phyloP scores from a whole-genome alignment of 2,113 vertebrate genomes.

The Brienomyrus longianalis region DNA sequence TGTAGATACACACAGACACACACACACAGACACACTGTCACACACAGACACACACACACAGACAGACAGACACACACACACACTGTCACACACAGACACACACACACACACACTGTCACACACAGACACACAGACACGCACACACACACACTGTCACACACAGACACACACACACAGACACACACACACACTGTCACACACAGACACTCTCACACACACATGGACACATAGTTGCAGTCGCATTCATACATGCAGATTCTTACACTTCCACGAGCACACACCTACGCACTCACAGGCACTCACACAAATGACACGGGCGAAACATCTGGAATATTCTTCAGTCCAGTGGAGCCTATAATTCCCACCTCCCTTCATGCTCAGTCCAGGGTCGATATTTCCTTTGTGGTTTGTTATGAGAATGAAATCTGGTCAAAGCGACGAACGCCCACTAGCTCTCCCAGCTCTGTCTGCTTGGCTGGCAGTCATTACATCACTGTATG shows the following conservation, averaged over 20 bases:
- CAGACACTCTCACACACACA: not conserved
- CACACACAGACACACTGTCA: not conserved
- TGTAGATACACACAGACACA: not conserved
- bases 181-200: not conserved
- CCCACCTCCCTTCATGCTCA: not conserved
- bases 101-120: not conserved
- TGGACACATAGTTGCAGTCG: not conserved
- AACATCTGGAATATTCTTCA: not conserved
- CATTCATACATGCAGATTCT: not conserved
- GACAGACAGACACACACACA: no score
- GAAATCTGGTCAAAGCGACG: not conserved
- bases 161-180: not conserved
- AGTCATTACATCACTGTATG: not conserved
- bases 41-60: not conserved
- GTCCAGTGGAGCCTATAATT: not conserved
- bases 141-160: no score
- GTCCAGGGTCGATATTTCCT: not conserved
- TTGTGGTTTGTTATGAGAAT: not conserved
- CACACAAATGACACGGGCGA: not conserved
- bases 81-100: not conserved
- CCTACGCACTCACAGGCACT: not conserved
- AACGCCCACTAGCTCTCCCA: not conserved
- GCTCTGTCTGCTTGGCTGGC: not conserved
- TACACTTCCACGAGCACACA: not conserved
- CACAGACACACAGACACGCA: not conserved